Percentiles rank a stretch among this genome's conserved stretches.
phyloP scores from a whole-genome alignment of 2,797 vertebrate genomes.

The Rhadinocentrus ornatus region DNA sequence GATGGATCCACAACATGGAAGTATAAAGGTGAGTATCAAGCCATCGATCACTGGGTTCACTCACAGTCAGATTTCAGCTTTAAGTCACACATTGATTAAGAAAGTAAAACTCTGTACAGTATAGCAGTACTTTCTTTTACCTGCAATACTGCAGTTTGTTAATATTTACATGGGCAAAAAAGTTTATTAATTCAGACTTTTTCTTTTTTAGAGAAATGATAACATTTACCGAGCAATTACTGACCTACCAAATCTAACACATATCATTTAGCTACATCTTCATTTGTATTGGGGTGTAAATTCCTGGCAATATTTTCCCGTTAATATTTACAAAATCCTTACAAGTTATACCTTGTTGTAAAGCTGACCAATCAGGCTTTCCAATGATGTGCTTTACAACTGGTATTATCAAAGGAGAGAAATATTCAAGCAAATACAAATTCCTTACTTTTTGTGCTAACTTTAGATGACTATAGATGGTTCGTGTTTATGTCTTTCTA shows the following conservation, averaged over 20 bases:
- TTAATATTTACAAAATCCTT: no score
- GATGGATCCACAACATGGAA: slow-evolving; percentile 2
- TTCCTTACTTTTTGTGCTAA: background rate
- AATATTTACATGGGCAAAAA: slow-evolving; percentile 10
- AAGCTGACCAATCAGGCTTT: no score
- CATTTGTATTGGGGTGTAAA: background rate
- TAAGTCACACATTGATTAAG: slow-evolving; percentile 38
- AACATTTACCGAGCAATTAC: background rate
- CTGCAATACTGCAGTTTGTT: background rate
- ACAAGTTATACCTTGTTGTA: no score
- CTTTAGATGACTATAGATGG: background rate
- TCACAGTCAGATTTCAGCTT: slow-evolving; percentile 15
- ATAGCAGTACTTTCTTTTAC: no score
- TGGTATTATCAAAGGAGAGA: background rate
- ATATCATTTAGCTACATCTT: background rate
- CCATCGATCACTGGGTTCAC: slow-evolving; percentile 23
- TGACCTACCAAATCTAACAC: background rate
- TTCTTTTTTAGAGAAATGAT: background rate
- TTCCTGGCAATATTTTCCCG: background rate
- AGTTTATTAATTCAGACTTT: background rate
- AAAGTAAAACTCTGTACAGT: slow-evolving; percentile 2
- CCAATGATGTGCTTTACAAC: no score
- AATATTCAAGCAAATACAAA: background rate
- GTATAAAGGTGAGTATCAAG: slow-evolving; percentile 44
- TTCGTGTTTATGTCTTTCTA: no score